Evolutionary conservation across 2,113 vertebrate genomes (phyloP).

Genomic region (Ornithorhynchus anatinus): DNA sequence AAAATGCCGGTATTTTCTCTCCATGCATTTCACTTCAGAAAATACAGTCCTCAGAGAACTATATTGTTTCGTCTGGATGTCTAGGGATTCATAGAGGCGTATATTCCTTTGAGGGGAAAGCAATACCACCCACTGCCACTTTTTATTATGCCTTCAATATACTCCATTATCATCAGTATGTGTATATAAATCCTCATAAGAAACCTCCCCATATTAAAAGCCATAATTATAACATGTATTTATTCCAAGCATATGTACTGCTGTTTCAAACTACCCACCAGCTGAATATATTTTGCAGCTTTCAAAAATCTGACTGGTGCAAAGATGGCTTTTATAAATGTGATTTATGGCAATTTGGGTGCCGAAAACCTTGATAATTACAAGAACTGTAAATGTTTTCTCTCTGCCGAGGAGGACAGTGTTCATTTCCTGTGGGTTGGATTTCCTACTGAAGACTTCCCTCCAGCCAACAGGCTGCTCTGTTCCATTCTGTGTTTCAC

Average conservation of each 20-base stretch:
- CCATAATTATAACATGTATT: constrained; percentile 50
- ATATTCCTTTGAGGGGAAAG: constrained; percentile 41
- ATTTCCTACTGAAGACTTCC: constrained; percentile 29
- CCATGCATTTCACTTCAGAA: constrained; percentile 55
- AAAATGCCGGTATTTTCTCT: constrained; percentile 65
- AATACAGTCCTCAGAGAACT: constrained; percentile 45
- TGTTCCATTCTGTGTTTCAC: constrained; percentile 47
- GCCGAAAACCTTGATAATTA: constrained; percentile 64
- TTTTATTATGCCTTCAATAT: constrained; percentile 66
- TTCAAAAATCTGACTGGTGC: constrained; percentile 48
- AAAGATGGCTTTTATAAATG: constrained; percentile 58
- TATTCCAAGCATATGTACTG: constrained; percentile 63
- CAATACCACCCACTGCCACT: constrained; percentile 55
- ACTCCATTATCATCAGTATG: constrained; percentile 65
- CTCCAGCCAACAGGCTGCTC: constrained; percentile 49
- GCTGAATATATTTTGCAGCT: constrained; percentile 63
- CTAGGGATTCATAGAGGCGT: constrained; percentile 56
- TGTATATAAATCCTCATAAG: constrained; percentile 68
- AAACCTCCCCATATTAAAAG: constrained; percentile 61
- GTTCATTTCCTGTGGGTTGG: constrained; percentile 60
- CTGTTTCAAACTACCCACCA: constrained; percentile 58
- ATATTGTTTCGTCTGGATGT: constrained; percentile 55
- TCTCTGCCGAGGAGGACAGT: constrained; percentile 58
- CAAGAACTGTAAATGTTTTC: constrained; percentile 66
- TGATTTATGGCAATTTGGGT: constrained; percentile 60